phyloP scores from a whole-genome alignment of 2,113 vertebrate species.

The Ceuthmochares aereus region DNA sequence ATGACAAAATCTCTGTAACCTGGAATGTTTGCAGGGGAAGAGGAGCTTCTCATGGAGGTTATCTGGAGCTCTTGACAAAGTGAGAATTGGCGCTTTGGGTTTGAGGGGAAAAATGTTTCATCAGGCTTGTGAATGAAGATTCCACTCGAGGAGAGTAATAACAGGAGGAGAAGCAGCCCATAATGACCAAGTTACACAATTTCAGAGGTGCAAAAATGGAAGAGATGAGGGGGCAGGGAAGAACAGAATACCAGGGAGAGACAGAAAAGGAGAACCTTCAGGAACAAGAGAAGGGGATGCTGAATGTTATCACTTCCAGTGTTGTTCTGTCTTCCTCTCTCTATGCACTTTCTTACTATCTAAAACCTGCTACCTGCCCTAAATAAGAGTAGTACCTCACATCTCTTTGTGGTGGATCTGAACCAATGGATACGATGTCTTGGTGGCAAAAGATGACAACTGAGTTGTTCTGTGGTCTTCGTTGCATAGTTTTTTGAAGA shows the following conservation, averaged over 20 bases:
- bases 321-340: background rate
- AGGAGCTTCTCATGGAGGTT: constrained; percentile 43
- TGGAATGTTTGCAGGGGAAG: background rate
- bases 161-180: constrained; percentile 22
- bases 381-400: background rate
- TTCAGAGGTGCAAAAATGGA: constrained; percentile 56
- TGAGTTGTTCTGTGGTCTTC: background rate
- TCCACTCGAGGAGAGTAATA: constrained; percentile 29
- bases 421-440: background rate
- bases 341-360: background rate
- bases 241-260: background rate
- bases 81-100: constrained; percentile 35
- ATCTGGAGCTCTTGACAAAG: constrained; percentile 53
- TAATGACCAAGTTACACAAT: constrained; percentile 41
- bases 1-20: constrained; percentile 32
- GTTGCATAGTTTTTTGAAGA: fast-evolving
- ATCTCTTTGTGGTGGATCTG: background rate
- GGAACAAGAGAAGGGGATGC: background rate
- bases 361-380: background rate
- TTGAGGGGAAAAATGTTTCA: constrained; percentile 14
- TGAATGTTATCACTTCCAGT: background rate
- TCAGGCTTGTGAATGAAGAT: constrained; percentile 40
- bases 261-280: background rate
- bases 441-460: background rate
- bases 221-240: background rate